Percentiles rank a stretch among this genome's conserved stretches.
Evolutionary conservation across 2,113 vertebrate species (phyloP).

Genomic region (Collichthys lucidus): DNA sequence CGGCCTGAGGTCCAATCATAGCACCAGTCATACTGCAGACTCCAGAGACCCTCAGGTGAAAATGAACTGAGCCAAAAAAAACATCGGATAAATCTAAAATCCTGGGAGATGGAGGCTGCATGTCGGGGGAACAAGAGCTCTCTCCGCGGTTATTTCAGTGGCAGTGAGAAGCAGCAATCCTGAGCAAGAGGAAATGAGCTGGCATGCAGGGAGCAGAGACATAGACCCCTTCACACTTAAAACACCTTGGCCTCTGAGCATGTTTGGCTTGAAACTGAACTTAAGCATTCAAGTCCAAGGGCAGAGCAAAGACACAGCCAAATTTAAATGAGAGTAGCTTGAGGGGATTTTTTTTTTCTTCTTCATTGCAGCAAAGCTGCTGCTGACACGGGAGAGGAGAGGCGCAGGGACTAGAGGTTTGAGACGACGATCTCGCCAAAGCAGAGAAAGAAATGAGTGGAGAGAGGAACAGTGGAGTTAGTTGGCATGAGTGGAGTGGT

Average conservation of each 20-base stretch:
- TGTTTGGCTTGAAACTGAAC: slow-evolving; percentile 47
- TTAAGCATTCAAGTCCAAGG: slow-evolving; percentile 21
- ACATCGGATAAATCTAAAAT: slow-evolving; percentile 26
- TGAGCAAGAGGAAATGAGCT: slow-evolving; percentile 62
- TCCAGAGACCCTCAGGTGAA: slow-evolving; percentile 20
- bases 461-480: background rate
- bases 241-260: slow-evolving; percentile 23
- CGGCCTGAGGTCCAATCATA: slow-evolving; percentile 1
- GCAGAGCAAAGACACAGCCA: slow-evolving; percentile 5
- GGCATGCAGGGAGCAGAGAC: slow-evolving; percentile 30
- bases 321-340: slow-evolving; percentile 41
- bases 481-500: background rate
- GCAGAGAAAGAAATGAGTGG: background rate
- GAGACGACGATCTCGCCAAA: background rate
- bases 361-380: slow-evolving; percentile 12
- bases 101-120: slow-evolving; percentile 9
- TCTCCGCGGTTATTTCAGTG: slow-evolving; percentile 11
- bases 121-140: slow-evolving; percentile 16
- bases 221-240: slow-evolving; percentile 32
- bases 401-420: background rate
- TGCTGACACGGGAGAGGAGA: slow-evolving; percentile 3
- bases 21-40: background rate
- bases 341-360: background rate
- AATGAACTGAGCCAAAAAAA: slow-evolving; percentile 11
- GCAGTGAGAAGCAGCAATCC: slow-evolving; percentile 7